Base-by-base conservation (phyloP, 1,140 invertebrate genomes). In the Pemphigus obesinymphae region DNA sequence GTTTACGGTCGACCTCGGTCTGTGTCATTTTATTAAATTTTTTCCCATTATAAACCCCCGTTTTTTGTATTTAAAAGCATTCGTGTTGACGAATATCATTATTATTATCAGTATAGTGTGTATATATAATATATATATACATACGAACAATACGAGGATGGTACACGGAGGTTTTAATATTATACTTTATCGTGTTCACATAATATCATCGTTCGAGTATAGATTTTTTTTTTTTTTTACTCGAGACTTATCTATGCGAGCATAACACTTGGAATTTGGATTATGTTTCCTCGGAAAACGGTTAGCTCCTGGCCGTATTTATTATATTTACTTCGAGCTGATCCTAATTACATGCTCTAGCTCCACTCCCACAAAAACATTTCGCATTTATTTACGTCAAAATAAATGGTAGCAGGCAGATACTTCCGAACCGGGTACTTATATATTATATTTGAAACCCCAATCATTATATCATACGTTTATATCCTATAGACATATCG, bases 341-440 rank as follows among this genome's bases (percentile, higher is more conserved):
- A 48, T 50, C 70, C 23, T 73, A 73, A 73, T 73, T 73, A 50
- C 43, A 72, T 13, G 26, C 23, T 6, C 37, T 6, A 45, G 23
- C 68, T 72, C 23, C 68, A 31, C 70, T 48, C 45, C 70, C 43
- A 50, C 43, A 50, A 73, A 13, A 45, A 68, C 20, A 13, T 40
- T 72, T 72, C 68, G 68, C 68, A 31, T 72, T 72, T 72, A 48
- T 72, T 31, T 20, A 73, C 70, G 70, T 73, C 45, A n/a, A 11
- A 50, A n/a, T 6, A 37, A 73, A 73, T 50, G 17, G 70, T 73
- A 72, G 23, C 23, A 5, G 66, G 10, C 8, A 72, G 10, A 1
- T 23, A 29, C 68, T 45, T 43, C 68, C 68, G 37, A 43, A 43
- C 68, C 23, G 5, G 5, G 23, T 70, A 3, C 3, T 34, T 34